Evolutionary conservation across 1,140 invertebrate genomes (phyloP), one percentile per base, ranked within the genome.

Genomic region (Achroia grisella): DNA sequence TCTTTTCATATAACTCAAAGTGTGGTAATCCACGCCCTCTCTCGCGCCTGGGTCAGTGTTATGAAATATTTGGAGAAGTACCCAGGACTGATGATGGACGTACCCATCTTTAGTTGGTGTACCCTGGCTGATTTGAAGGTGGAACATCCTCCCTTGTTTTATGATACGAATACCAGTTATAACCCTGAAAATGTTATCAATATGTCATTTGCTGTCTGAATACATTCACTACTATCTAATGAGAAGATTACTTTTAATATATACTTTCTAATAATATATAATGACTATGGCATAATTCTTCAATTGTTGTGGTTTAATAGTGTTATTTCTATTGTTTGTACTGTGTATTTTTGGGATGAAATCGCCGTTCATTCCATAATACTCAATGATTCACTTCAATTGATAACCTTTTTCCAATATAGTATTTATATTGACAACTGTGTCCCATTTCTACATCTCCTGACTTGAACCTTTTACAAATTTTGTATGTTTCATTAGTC

Each of bases 111-210:
- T 88, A 10, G 89, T 58, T 6, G 95, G 72, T 39, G 85, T 69
- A 1, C 92, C 94, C 76, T 96, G 89, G 73, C 93, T 91, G n/a
- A 95, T 91, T 85, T 96, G 93, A 4, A 96, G 64, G 65, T 95
- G 91, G 58, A 96, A 90, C n/a, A 96, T 87, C 37, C 90, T 85
- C 14, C 93, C 91, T 0, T 87, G 62, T 69, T 96, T 96, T 0
- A 88, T 82, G 47, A 96, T 89, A 35, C 90, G 87, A 2, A 96
- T 37, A 0, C 94, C 95, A 2, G 93, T 94, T 6, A 96, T 88
- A 0, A 96, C 91, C 72, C 93, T 94, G 60, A 1, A 17, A 37
- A 23, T 23, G 6, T 23, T 23, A 6, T 23, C 6, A 23, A 23
- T 15, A 1, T 37, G n/a, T 17, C 4, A 8, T 23, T 23, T 23